Evolutionary conservation across 2,113 vertebrate genomes (phyloP), one percentile per base, ranked within the genome.

Genomic region (Megaceryle maxima): DNA sequence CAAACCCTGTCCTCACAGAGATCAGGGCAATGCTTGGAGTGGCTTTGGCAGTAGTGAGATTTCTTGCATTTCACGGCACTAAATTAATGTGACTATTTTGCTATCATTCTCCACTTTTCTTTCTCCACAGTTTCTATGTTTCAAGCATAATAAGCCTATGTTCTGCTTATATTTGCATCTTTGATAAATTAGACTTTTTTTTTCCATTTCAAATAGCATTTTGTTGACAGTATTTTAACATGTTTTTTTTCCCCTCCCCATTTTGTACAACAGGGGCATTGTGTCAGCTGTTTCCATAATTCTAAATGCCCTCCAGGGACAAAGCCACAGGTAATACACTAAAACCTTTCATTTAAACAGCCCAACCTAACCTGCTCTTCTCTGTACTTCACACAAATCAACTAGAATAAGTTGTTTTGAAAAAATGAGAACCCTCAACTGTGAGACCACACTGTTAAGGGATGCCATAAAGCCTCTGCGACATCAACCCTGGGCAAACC

Each of bases 261-360:
- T 80, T 94, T 81, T 96, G 28, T 87, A 57, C 81, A 51, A 88
- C 73, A 99, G 99, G 98, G 98, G 6, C 78, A 79, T 6, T 99
- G 99, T 87, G 97, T 95, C 21, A 70, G 81, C 79, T 99, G 99
- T 80, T 25, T 59, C 21, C 62, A 15, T 18, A 80, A 74, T 3
- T 62, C 85, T 11, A 88, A 70, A 41, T 99, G 99, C 83, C 99
- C 99, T 3, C 12, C 46, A 17, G 97, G 97, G 35, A 97, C 97
- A 83, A 99, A 98, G 91, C 18, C 91, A 16, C 98, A 99, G 99
- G 99, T 99, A 97, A 73, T 50, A 63, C 5, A 5, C 56, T n/a
- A 25, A 75, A 66, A 46, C 57, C 35, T 62, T 76, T 22, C 62
- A 44, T 11, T 48, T 57, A 62, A 89, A 10, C 28, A 62, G 16